Evolutionary conservation across 2,113 vertebrate species (phyloP), one percentile per base, ranked within the genome.

Genomic region (Trichechus manatus): DNA sequence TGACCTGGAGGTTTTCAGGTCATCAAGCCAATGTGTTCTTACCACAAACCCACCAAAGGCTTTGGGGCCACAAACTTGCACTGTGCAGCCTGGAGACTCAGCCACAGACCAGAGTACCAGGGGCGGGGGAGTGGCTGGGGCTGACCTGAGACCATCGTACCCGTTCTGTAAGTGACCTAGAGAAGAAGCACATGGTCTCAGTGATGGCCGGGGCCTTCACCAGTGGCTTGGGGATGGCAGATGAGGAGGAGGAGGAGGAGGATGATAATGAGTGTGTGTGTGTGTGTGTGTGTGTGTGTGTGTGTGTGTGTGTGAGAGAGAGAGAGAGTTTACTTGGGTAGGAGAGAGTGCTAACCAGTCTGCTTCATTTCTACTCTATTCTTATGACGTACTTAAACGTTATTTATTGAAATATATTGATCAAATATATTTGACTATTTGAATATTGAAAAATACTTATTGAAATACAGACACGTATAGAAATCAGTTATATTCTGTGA

Each of bases 281-380:
- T 7, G 47, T 14, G 36, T 14, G 44, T 11, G 19, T 31, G 15
- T 36, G 19, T 33, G 39, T 5, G 17, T 15, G 8, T 7, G 47
- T 14, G 36, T 3, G 27, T 23, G 17, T 20, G 50, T 8, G 6
- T 1, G 42, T 50, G 39, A 8, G 50, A 17, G 68, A n/a, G 68
- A n/a, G 50, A 33, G 44, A 42, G n/a, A 23, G 8, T 14, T 29
- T 25, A 2, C 7, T 3, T 5, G 1, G 0, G 2, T 6, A 13
- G 31, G 19, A 68, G 6, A 15, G 63, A 36, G 7, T 53, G 14
- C 15, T 11, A 6, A 1, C 1, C 27, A 5, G 4, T 50, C 44
- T 29, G 86, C 13, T 42, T 61, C 31, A 1, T 23, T 68, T 42
- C 72, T 78, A 15, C n/a, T 74, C 31, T 31, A 0, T n/a, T 50